Evolutionary conservation across 2,113 vertebrate species (phyloP).

Genomic region (Hyaena hyaena): DNA sequence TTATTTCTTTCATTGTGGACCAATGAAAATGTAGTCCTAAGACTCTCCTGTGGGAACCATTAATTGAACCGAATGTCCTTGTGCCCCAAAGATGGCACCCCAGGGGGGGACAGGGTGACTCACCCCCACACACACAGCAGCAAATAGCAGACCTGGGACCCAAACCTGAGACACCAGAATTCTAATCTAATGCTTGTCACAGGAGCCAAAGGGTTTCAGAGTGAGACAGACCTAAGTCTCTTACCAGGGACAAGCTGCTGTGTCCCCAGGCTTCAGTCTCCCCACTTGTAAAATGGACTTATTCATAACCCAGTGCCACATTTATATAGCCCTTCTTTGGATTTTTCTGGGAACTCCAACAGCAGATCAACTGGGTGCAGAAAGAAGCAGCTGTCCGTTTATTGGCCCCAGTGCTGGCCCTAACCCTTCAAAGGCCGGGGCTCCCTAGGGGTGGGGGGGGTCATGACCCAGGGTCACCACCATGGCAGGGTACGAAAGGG

Average conservation of each 20-base stretch:
- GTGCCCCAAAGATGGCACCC: background rate
- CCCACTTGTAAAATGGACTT: background rate
- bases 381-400: background rate
- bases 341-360: conserved; percentile 16
- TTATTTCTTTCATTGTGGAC: background rate
- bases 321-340: background rate
- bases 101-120: rapidly evolving
- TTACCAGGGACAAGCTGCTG: background rate
- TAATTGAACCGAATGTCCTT: background rate
- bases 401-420: background rate
- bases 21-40: background rate
- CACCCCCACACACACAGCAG: background rate
- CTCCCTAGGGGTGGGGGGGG: background rate
- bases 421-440: background rate
- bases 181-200: background rate
- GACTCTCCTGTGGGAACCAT: background rate
- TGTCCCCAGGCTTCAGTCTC: background rate
- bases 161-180: background rate
- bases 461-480: background rate
- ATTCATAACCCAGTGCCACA: background rate
- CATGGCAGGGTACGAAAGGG: background rate
- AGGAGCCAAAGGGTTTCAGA: background rate
- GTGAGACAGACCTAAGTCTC: background rate
- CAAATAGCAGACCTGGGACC: background rate
- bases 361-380: background rate